Evolutionary conservation across 2,888 invertebrate genomes (phyloP).

Genomic region (Troilus luridus): DNA sequence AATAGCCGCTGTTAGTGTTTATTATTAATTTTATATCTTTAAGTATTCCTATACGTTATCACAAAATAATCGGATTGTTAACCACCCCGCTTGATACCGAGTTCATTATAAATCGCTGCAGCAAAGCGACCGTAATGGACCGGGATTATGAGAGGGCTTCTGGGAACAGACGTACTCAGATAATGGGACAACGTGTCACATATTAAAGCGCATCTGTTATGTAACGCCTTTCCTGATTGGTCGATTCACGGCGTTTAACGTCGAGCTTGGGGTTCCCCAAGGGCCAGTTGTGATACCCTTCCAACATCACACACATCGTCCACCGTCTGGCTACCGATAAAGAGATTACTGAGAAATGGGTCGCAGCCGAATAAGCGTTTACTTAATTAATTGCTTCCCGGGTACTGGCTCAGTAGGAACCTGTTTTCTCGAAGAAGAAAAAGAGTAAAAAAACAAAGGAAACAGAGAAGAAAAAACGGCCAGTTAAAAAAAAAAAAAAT

Average conservation of each 20-base stretch:
- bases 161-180: conserved; percentile 39
- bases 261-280: not conserved
- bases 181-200: conserved; percentile 46
- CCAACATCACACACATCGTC: not conserved
- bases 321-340: not conserved
- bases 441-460: conserved; percentile 20
- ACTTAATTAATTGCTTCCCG: conserved; percentile 47
- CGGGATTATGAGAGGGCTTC: not conserved
- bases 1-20: too few relatives aligned
- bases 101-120: not conserved
- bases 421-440: not conserved
- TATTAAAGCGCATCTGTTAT: conserved; percentile 49
- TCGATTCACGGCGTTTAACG: not conserved
- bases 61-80: not conserved
- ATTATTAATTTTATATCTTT: not conserved
- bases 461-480: conserved; percentile 41
- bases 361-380: conserved; percentile 29
- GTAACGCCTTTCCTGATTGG: conserved; percentile 21
- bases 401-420: conserved; percentile 15
- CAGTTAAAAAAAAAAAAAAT: conserved; percentile 12
- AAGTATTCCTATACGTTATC: not conserved
- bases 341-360: conserved; percentile 32
- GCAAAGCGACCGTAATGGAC: not conserved
- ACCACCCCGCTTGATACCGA: not conserved
- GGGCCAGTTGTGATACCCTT: not conserved